phyloP scores from a whole-genome alignment of 2,888 invertebrate species.

The Busseola fusca region DNA sequence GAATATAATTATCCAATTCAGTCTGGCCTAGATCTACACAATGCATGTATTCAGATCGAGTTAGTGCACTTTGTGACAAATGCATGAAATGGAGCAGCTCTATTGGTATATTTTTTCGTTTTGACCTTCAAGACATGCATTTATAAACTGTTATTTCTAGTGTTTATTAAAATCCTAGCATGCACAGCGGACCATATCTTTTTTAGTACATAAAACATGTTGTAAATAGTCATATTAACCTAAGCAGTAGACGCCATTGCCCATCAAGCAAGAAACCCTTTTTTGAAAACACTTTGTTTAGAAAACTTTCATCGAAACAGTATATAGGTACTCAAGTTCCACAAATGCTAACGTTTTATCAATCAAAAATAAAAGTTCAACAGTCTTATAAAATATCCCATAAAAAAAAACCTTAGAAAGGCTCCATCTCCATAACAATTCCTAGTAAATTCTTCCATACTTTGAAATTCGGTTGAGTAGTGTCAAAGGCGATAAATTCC shows the following conservation, averaged over 20 bases:
- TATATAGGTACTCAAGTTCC: background rate
- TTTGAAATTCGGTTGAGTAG: conserved; percentile 51
- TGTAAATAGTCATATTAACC: too few species aligned
- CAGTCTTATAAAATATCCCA: background rate
- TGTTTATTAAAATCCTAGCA: background rate
- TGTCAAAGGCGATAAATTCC: conserved; percentile 60
- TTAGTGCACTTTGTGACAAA: conserved; percentile 27
- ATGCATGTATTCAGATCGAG: conserved; percentile 20
- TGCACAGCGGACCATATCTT: too few species aligned
- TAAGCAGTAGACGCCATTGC: background rate
- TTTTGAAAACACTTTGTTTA: too few species aligned
- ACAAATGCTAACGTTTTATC: background rate
- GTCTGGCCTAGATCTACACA: conserved; percentile 15
- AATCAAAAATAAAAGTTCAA: conserved; percentile 3
- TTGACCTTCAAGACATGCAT: background rate
- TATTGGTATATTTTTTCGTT: background rate
- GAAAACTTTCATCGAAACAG: background rate
- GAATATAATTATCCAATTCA: conserved; percentile 37
- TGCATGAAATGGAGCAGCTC: conserved; percentile 7
- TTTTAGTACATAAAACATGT: background rate
- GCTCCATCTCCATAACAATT: conserved; percentile 22
- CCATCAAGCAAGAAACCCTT: background rate
- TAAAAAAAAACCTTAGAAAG: conserved; percentile 26
- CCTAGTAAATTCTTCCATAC: conserved; percentile 36
- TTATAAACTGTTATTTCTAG: background rate